These are phyloP conservation scores for Hedychridium roseum DNA, from an alignment of 2,888 invertebrate genomes.

Conservation along the genomic window DNA sequence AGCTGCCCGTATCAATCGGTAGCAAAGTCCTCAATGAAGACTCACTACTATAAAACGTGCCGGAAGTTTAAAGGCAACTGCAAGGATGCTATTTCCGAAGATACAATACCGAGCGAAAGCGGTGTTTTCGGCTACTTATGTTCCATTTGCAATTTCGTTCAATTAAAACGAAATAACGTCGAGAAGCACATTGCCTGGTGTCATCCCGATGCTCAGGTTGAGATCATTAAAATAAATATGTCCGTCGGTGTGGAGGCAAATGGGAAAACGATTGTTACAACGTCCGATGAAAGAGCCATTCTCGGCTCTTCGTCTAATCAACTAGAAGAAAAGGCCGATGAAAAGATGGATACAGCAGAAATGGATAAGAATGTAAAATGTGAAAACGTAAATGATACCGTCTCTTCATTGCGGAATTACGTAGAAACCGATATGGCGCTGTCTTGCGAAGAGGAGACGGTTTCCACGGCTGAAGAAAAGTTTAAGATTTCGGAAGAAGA, in stretches of 20 bases:
- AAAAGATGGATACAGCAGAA: no score
- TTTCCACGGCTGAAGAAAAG: no score
- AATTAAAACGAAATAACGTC: slow-evolving; percentile 70
- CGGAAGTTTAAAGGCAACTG: slow-evolving; percentile 37
- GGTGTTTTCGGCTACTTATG: slow-evolving; percentile 72
- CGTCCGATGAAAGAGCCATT: no score
- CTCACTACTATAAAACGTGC: slow-evolving; percentile 57
- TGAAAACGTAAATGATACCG: no score
- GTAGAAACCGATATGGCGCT: no score
- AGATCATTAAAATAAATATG: slow-evolving; percentile 63
- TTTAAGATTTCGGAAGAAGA: no score
- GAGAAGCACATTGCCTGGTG: slow-evolving; percentile 71
- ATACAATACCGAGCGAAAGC: slow-evolving; percentile 44
- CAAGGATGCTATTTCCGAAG: slow-evolving; percentile 41
- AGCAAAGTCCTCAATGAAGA: slow-evolving; percentile 52
- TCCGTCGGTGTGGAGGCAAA: slow-evolving; percentile 23
- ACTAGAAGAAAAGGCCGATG: no score
- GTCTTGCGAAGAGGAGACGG: no score
- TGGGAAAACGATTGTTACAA: not conserved
- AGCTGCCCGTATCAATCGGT: slow-evolving; percentile 66
- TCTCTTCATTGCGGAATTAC: no score
- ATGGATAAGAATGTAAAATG: no score
- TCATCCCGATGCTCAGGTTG: slow-evolving; percentile 64
- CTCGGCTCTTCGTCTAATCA: no score
- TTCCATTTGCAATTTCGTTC: slow-evolving; percentile 77